Conservation (phyloP, 2,113 vertebrate genomes). For the Gorsachius goisagi region DNA sequence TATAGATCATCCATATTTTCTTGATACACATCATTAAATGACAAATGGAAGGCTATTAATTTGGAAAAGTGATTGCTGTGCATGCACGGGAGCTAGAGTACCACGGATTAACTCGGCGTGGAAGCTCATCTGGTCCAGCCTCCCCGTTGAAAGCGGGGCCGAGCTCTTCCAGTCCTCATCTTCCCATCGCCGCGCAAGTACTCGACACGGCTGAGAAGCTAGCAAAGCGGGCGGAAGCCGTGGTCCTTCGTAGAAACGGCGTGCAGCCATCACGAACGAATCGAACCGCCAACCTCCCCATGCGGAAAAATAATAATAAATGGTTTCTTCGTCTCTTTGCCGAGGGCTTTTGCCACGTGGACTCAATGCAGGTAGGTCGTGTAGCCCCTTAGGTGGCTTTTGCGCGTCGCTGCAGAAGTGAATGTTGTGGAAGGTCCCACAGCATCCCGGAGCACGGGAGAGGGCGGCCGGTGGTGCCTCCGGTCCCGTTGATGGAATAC, state of each 20-base stretch:
- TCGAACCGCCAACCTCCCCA: rapidly evolving
- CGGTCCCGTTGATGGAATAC: rapidly evolving
- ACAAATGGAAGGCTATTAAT: not conserved
- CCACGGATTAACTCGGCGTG: rapidly evolving
- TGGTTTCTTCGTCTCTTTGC: not conserved
- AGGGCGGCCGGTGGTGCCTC: not conserved
- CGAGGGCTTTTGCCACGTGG: not conserved
- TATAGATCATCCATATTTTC: not conserved
- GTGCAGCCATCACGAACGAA: rapidly evolving
- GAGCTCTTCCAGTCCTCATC: not conserved
- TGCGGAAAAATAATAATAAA: rapidly evolving
- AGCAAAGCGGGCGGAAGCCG: not conserved
- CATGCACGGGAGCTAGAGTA: rapidly evolving
- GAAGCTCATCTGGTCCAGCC: not conserved
- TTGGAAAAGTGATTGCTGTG: not conserved
- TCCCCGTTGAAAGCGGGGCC: not conserved
- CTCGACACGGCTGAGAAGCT: not conserved
- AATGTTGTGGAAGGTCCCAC: not conserved
- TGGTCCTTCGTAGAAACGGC: rapidly evolving
- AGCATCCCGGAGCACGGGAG: not conserved
- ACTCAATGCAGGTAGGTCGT: rapidly evolving
- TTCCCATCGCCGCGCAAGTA: rapidly evolving
- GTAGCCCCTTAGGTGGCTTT: not conserved
- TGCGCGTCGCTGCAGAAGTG: rapidly evolving
- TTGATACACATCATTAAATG: not conserved